Conservation (phyloP, 35 echinoderm and acorn worm species). For the Apostichopus japonicus region DNA sequence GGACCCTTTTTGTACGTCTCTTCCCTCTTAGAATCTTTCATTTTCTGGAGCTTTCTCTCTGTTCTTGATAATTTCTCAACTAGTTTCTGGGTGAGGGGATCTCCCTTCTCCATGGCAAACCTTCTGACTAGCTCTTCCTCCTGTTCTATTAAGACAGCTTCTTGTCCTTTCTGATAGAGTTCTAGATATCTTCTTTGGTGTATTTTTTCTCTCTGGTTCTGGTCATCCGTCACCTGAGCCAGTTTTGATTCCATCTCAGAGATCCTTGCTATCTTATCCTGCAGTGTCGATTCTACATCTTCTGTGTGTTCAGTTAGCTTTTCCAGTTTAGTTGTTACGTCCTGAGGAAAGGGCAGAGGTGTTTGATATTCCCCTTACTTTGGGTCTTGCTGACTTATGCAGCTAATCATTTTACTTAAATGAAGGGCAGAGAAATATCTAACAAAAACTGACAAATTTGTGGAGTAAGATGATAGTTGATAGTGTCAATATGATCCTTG, state of each 20-base stretch:
- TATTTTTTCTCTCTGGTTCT: slow-evolving; percentile 36
- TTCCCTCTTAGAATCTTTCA: slow-evolving; percentile 35
- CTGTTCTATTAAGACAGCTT: slow-evolving; percentile 44
- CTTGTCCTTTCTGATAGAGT: slow-evolving; percentile 64
- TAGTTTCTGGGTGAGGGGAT: slow-evolving; percentile 55
- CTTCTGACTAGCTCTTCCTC: slow-evolving; percentile 62
- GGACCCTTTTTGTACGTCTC: slow-evolving; percentile 45
- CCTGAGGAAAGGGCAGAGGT: background rate
- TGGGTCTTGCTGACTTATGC: too few species aligned
- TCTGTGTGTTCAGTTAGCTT: slow-evolving; percentile 20
- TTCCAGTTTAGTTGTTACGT: slow-evolving; percentile 38
- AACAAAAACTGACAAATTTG: too few species aligned
- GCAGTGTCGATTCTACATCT: slow-evolving; percentile 15
- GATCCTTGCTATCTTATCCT: slow-evolving; percentile 32
- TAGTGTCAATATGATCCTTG: too few species aligned
- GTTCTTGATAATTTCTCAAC: slow-evolving; percentile 44
- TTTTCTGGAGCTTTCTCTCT: slow-evolving; percentile 43
- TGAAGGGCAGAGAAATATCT: too few species aligned
- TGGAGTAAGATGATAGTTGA: too few species aligned
- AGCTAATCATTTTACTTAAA: too few species aligned
- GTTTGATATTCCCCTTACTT: too few species aligned
- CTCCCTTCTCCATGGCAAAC: slow-evolving; percentile 55
- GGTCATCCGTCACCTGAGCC: slow-evolving; percentile 21
- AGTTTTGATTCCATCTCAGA: slow-evolving; percentile 43
- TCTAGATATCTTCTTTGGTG: slow-evolving; percentile 59